A percentile compares a stretch with the other conserved stretches of the same genome.
These are phyloP conservation scores for Anthrax anthrax DNA, from an alignment of 2,888 invertebrate genomes.

Conservation along the genomic window DNA sequence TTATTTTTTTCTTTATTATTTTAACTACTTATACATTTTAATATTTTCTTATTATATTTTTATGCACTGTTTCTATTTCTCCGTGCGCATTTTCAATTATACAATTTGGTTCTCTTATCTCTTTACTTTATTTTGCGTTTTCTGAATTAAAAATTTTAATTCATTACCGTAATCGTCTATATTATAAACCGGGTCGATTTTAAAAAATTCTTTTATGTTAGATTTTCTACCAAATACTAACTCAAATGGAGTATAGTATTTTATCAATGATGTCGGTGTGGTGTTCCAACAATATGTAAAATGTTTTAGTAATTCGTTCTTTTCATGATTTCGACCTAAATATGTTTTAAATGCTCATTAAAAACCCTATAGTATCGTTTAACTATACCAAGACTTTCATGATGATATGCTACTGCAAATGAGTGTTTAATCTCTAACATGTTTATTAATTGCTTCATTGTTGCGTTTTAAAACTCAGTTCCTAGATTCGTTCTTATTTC, in stretches of 20 bases:
- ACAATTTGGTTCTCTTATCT: no score
- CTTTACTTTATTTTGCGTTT: background rate
- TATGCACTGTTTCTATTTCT: no score
- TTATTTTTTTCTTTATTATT: no score
- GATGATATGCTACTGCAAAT: conserved; percentile 2
- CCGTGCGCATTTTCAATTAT: no score
- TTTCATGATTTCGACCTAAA: conserved; percentile 5
- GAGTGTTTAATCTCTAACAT: conserved; percentile 5
- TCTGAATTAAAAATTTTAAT: background rate
- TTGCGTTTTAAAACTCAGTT: conserved; percentile 8
- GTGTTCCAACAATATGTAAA: conserved; percentile 7
- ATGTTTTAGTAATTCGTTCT: conserved; percentile 4
- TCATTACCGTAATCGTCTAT: background rate
- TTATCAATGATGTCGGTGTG: conserved; percentile 3
- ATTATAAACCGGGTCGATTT: background rate
- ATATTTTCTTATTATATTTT: no score
- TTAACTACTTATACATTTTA: no score
- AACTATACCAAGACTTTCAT: conserved; percentile 5
- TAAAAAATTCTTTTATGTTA: background rate
- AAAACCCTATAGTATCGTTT: conserved; percentile 8
- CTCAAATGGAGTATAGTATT: conserved; percentile 8
- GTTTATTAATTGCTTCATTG: conserved; percentile 1
- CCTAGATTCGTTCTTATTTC: conserved; percentile 4
- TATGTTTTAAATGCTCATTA: conserved; percentile 10
- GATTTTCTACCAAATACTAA: conserved; percentile 8